Conservation (phyloP, 2,113 vertebrate genomes). For the Azemiops feae region DNA sequence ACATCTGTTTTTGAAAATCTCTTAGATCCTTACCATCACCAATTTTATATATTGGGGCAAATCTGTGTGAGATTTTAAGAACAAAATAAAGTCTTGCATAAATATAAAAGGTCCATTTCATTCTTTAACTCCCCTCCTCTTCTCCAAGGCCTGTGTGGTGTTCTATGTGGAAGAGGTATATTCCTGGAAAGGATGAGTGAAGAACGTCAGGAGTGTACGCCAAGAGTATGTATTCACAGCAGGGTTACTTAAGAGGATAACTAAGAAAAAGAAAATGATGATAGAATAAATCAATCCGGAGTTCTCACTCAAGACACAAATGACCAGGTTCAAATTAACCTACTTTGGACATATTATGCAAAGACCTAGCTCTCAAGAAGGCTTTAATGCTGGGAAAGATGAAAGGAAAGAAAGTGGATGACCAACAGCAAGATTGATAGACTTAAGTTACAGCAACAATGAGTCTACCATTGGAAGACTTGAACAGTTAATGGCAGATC, state of each 20-base stretch:
- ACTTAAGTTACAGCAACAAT: neutral
- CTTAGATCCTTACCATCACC: neutral
- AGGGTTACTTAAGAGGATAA: neutral
- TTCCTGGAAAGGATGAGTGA: neutral
- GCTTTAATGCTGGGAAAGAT: neutral
- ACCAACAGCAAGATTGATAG: neutral
- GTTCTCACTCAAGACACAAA: neutral
- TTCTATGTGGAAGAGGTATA: neutral
- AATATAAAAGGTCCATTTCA: neutral
- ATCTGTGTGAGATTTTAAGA: neutral
- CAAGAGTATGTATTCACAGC: neutral
- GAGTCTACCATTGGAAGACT: neutral
- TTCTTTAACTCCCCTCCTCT: neutral
- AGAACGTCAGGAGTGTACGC: neutral
- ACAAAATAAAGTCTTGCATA: neutral
- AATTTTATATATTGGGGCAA: neutral
- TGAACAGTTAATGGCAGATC: neutral
- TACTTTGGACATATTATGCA: neutral
- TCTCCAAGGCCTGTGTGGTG: neutral
- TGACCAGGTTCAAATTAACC: neutral
- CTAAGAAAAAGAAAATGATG: neutral
- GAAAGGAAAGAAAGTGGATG: neutral
- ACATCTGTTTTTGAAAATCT: neutral
- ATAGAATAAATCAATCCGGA: neutral
- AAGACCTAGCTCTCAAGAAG: neutral